Percentiles rank a stretch among this genome's conserved stretches.
Conservation (phyloP, 2,888 invertebrate species). For the Trissolcus japonicus region DNA sequence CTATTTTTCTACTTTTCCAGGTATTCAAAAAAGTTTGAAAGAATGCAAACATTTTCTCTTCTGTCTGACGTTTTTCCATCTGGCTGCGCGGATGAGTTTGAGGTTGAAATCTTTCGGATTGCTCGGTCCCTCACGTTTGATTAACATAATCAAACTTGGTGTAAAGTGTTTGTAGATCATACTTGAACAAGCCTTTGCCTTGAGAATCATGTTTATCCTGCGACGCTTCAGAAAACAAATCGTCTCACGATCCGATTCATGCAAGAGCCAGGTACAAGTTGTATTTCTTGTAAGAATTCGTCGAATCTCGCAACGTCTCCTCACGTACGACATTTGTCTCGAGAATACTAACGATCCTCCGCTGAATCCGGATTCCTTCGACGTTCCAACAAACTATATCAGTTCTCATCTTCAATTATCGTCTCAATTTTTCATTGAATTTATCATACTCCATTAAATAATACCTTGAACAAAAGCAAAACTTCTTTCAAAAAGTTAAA, state of each 20-base stretch:
- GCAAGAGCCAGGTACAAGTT: conserved; percentile 25
- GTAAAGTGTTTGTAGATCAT: no score
- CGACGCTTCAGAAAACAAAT: conserved; percentile 37
- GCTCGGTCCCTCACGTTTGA: no score
- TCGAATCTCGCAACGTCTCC: conserved; percentile 37
- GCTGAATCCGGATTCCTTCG: conserved; percentile 33
- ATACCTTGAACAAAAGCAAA: no score
- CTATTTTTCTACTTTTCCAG: no score
- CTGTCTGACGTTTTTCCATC: no score
- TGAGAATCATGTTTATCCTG: conserved; percentile 6
- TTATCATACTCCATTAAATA: not conserved
- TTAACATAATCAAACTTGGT: no score
- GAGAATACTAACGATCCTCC: conserved; percentile 54
- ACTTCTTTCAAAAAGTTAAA: not conserved
- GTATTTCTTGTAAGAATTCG: conserved; percentile 19
- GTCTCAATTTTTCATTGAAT: conserved; percentile 3
- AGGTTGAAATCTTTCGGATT: no score
- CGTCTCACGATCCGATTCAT: conserved; percentile 45
- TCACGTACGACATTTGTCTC: conserved; percentile 48
- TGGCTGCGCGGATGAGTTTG: no score
- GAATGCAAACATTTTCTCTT: no score
- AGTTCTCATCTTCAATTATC: conserved; percentile 27
- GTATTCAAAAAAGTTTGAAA: no score
- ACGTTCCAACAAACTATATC: conserved; percentile 10
- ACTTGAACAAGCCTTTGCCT: no score